These are phyloP conservation scores for Stenichneumon culpator DNA, from an alignment of 2,888 invertebrate genomes.

Conservation along the genomic window DNA sequence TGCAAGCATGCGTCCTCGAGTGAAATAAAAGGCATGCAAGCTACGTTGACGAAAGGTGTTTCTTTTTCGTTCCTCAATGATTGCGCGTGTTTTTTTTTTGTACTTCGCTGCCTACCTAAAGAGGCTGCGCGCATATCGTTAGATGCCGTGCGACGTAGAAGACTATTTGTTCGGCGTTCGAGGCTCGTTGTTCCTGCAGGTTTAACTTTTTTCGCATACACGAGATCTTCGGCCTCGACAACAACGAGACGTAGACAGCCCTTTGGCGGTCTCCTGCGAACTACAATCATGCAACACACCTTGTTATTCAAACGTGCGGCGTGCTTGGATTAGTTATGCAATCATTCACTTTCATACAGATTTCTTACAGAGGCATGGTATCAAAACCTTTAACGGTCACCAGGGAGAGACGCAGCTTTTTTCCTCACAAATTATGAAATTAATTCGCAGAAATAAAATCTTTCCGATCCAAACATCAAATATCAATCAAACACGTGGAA, in stretches of 20 bases:
- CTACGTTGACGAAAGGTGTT: constrained; percentile 11
- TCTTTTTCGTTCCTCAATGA: not conserved
- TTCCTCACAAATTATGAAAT: not conserved
- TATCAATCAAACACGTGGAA: not conserved
- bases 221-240: constrained; percentile 83
- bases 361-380: not conserved
- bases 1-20: constrained; percentile 56
- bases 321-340: constrained; percentile 28
- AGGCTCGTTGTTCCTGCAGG: constrained; percentile 53
- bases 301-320: constrained; percentile 74
- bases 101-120: constrained; percentile 55
- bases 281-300: constrained; percentile 82
- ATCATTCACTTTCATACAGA: not conserved
- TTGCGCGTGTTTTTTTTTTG: not conserved
- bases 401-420: not conserved
- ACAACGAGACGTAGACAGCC: constrained; percentile 84
- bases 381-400: not conserved
- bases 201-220: constrained; percentile 79
- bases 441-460: not conserved
- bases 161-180: constrained; percentile 61
- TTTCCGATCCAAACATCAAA: not conserved
- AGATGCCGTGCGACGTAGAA: constrained; percentile 53
- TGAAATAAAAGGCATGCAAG: constrained; percentile 24
- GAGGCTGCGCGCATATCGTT: constrained; percentile 52
- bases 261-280: constrained; percentile 83